phyloP scores from a whole-genome alignment of 1,140 invertebrate genomes.

The Bombyx mori region DNA sequence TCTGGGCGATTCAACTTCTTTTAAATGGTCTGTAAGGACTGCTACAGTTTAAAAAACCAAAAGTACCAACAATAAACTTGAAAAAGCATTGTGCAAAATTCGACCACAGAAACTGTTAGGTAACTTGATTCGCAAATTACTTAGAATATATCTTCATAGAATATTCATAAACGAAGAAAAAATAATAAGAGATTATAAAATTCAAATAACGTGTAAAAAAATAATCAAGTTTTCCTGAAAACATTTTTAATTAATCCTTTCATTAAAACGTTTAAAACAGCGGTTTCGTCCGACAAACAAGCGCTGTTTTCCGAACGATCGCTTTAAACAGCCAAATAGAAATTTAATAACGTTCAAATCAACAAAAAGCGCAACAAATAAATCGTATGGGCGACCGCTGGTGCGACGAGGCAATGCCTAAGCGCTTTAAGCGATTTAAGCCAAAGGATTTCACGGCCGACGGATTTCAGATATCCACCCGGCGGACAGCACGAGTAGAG shows the following conservation, averaged over 20 bases:
- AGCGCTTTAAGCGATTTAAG: slow-evolving; percentile 62
- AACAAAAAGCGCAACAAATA: slow-evolving; percentile 48
- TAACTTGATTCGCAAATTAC: no score
- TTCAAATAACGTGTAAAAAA: no score
- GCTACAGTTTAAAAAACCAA: no score
- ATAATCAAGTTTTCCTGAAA: no score
- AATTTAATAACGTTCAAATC: slow-evolving; percentile 27
- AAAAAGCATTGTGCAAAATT: no score
- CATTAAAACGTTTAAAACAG: background rate
- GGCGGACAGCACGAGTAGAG: slow-evolving; percentile 39
- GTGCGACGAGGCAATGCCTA: slow-evolving; percentile 52
- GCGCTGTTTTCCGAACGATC: slow-evolving; percentile 4
- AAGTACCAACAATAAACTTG: no score
- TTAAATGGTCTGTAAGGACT: no score
- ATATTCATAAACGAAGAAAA: no score
- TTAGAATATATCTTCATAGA: no score
- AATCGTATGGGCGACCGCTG: slow-evolving; percentile 29
- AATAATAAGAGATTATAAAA: no score
- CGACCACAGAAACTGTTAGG: no score
- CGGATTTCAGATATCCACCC: slow-evolving; percentile 51
- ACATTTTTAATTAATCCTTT: background rate
- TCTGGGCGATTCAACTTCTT: no score
- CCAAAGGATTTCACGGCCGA: slow-evolving; percentile 67
- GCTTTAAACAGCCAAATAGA: slow-evolving; percentile 14
- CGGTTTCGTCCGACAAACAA: background rate